phyloP scores from a whole-genome alignment of 1,140 invertebrate species.

The Pectinophora gossypiella region DNA sequence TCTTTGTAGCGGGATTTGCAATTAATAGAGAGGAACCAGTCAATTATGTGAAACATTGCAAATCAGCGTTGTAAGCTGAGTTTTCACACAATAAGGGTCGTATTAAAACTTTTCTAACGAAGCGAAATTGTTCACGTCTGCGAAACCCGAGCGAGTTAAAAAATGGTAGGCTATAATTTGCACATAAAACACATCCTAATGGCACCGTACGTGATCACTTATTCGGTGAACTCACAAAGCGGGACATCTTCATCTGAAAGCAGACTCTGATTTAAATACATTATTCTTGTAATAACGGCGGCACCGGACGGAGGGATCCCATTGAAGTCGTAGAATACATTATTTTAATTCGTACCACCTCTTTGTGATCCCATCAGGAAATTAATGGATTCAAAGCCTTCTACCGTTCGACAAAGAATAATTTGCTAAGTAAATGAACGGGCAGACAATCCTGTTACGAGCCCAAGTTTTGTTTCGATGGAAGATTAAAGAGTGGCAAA shows the following conservation, averaged over 20 bases:
- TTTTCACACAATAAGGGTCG: constrained; percentile 29
- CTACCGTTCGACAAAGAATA: constrained; percentile 74
- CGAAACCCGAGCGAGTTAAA: constrained; percentile 55
- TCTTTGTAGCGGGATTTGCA: constrained; percentile 45
- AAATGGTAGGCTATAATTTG: constrained; percentile 72
- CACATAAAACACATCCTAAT: constrained; percentile 74
- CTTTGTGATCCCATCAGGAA: constrained; percentile 69
- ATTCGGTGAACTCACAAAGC: constrained; percentile 62
- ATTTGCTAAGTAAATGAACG: constrained; percentile 74
- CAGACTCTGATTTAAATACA: constrained; percentile 73
- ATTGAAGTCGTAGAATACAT: constrained; percentile 73
- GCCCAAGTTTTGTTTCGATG: constrained; percentile 68
- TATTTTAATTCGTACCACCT: constrained; percentile 73
- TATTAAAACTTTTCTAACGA: constrained; percentile 60
- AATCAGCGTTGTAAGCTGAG: too few species aligned
- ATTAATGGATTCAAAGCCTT: constrained; percentile 74
- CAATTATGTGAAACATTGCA: not conserved
- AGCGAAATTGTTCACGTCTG: constrained; percentile 50
- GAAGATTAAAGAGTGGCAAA: constrained; percentile 70
- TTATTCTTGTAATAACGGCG: constrained; percentile 72
- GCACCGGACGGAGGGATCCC: constrained; percentile 64
- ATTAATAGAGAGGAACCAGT: constrained; percentile 41
- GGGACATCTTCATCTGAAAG: constrained; percentile 69
- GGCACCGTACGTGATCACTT: constrained; percentile 70
- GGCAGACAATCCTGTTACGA: constrained; percentile 68